Base-by-base conservation (phyloP, 2,888 invertebrate genomes). In the Cybosia mesomella region DNA sequence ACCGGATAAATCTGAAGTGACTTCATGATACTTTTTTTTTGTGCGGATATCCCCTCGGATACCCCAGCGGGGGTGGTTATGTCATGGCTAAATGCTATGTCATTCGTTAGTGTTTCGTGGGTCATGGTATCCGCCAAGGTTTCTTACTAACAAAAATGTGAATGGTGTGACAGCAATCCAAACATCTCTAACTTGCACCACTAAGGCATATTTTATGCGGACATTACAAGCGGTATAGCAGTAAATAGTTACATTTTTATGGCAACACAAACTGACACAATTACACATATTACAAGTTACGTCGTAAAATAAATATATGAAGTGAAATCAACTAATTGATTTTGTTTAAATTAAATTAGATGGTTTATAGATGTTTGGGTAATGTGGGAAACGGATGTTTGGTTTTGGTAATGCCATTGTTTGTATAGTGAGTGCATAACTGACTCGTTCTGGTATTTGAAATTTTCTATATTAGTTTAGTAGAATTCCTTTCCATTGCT, bases 261-360 rank as follows among this genome's bases (percentile, higher is more conserved):
- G 57, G 39, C 39, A 65, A 36, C 60, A 79, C 75, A 75, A 77
- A 79, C 74, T 76, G 70, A 78, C 76, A 78, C 64, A 70, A 71
- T 72, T 75, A 76, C 76, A 76, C 64, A 63, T 43, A 68, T 58
- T 57, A 65, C 64, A 68, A 36, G 43, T 72, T 59, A 39, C 63
- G 67, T 73, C 70, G 68, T 80, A 73, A 80, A 80, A 80, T 77
- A 75, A 74, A 75, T 75, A 71, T 70, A 75, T 75, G 11, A 64
- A 73, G 66, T 68, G 62, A 72, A 18, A 63, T 70, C 71, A 70
- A 77, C 73, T 77, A 75, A 70, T 70, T 66, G 78, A 70, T 71
- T 80, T 77, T 64, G 70, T 73, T 75, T 77, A 66, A 75, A 70
- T 73, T 77, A 67, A 79, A 73, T 80, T 73, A 77, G 70, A 64